Evolutionary conservation across 2,797 vertebrate species (phyloP), one percentile per base, ranked within the genome.

Genomic region (Trematomus bernacchii): DNA sequence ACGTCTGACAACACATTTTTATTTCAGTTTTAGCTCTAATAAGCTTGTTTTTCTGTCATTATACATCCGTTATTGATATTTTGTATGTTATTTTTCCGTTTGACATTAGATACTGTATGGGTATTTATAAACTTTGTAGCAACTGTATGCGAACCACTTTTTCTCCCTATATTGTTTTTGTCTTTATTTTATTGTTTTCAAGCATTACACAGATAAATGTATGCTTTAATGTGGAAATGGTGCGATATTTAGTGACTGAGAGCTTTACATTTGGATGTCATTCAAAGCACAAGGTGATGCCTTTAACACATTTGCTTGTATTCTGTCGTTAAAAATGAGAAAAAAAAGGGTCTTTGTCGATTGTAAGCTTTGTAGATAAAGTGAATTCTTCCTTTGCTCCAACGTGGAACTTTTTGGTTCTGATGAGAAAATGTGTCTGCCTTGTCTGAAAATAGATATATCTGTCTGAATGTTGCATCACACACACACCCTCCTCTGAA

Each of bases 221-320:
- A 77, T 66, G 60, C 76, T 84, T n/a, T 42, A 67, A 83, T 76
- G 64, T 65, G 72, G 66, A 47, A 62, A 43, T 16, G 69, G 65
- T 1, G 18, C 68, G n/a, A 78, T 37, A 64, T 82, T 71, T 76
- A 74, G 69, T 73, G 66, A 88, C 61, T 62, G 67, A 87, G 55
- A 86, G 87, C 79, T 92, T 91, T 89, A 79, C 59, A 76, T 58
- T 43, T 85, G 58, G 70, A 81, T 81, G 57, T 75, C 65, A 69
- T 77, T 66, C 61, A 70, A 86, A 90, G 87, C 88, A 91, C 85
- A 89, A 86, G 65, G 74, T 79, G 78, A 88, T 83, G 88, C 87
- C 85, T 91, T 90, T 80, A 79, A 84, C 71, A 82, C 54, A 27
- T 40, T 80, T 66, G 77, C 66, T 85, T 83, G 62, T 87, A 78